These are phyloP conservation scores for Mesochorus sp. DNA, from an alignment of 2,888 invertebrate genomes.

Conservation along the genomic window DNA sequence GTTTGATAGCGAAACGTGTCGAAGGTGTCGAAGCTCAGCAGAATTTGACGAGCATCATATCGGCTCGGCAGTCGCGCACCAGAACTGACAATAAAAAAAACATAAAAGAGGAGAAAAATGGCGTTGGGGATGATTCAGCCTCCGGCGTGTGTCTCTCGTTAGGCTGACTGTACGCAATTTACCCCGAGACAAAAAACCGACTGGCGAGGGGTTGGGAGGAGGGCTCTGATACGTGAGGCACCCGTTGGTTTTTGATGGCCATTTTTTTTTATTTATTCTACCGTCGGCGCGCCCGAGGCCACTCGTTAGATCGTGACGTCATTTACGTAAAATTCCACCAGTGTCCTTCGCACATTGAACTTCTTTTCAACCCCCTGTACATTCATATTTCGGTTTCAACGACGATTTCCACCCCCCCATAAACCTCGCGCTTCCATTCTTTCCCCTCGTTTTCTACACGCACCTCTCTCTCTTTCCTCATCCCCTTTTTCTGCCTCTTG, in stretches of 20 bases:
- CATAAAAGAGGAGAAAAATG: conserved; percentile 13
- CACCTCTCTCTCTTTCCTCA: too few species aligned
- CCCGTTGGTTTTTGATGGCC: background rate
- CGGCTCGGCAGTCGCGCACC: background rate
- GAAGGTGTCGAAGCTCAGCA: background rate
- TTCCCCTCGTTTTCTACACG: background rate
- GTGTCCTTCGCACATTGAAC: background rate
- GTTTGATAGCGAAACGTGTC: background rate
- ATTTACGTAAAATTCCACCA: background rate
- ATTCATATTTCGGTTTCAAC: too few species aligned
- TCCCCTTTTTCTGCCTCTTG: background rate
- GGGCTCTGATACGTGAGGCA: conserved; percentile 5
- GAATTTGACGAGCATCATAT: conserved; percentile 8
- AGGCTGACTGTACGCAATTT: conserved; percentile 47
- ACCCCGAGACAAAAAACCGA: conserved; percentile 12
- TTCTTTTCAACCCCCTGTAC: too few species aligned
- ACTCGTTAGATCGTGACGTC: background rate
- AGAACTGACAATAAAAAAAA: conserved; percentile 9
- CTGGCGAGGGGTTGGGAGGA: background rate
- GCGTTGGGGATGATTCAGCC: conserved; percentile 20
- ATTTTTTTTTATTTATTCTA: conserved; percentile 7
- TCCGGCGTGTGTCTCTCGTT: conserved; percentile 49
- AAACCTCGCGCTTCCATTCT: too few species aligned
- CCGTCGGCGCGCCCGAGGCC: background rate
- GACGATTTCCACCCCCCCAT: too few species aligned